Percentiles rank a stretch among this genome's conserved stretches.
phyloP scores from a whole-genome alignment of 2,113 vertebrate species.

The Anoplopoma fimbria region DNA sequence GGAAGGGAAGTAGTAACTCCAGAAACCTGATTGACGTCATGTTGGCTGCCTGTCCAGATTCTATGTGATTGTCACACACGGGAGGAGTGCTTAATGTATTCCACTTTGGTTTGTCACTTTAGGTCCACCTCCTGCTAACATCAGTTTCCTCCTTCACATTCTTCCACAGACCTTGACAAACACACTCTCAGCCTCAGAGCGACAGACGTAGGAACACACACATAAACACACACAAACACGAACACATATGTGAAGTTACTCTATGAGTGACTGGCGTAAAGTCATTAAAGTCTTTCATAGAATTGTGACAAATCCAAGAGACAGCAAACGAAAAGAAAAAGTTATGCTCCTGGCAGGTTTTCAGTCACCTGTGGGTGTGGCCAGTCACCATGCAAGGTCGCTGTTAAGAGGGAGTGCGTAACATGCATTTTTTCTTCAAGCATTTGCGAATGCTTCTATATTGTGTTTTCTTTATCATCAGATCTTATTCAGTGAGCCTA shows the following conservation, averaged over 20 bases:
- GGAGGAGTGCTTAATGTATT: constrained; percentile 1
- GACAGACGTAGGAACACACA: neutral
- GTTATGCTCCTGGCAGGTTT: constrained; percentile 57
- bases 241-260: neutral
- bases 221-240: neutral
- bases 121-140: constrained; percentile 73
- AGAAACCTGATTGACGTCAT: constrained; percentile 57
- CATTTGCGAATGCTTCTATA: constrained; percentile 8
- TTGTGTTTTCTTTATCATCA: neutral
- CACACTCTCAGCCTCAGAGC: neutral
- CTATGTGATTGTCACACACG: constrained; percentile 36
- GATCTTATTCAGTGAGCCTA: neutral
- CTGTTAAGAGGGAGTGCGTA: constrained; percentile 24
- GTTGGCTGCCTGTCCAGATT: constrained; percentile 28
- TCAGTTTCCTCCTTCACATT: constrained; percentile 49
- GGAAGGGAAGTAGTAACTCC: constrained; percentile 57
- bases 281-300: neutral
- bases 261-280: neutral
- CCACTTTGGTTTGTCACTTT: constrained; percentile 38
- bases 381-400: neutral
- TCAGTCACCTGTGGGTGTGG: constrained; percentile 41
- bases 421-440: constrained; percentile 2
- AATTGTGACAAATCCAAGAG: constrained; percentile 7
- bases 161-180: neutral
- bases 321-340: neutral